Conservation (phyloP, 2,113 vertebrate species). For the Formicarius rufipectus region DNA sequence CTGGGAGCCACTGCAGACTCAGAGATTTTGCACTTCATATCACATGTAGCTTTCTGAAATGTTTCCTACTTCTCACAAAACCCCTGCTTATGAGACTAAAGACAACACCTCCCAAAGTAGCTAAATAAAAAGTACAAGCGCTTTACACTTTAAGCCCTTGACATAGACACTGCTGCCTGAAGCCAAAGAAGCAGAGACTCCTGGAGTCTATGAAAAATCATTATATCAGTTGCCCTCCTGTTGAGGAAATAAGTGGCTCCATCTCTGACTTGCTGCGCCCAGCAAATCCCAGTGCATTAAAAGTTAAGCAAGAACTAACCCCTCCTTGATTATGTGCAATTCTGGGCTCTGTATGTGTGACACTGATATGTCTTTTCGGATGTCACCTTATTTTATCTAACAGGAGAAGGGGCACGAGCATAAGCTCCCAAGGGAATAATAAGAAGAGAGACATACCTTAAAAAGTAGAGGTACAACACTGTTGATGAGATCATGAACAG, state of each 20-base stretch:
- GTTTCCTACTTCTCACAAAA: not conserved
- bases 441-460: constrained; percentile 79
- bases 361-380: not conserved
- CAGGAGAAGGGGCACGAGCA: not conserved
- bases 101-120: not conserved
- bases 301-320: not conserved
- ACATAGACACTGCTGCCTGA: not conserved
- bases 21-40: not conserved
- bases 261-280: not conserved
- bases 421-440: not conserved
- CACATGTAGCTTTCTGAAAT: not conserved
- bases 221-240: not conserved
- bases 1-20: not conserved
- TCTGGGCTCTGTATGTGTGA: not conserved
- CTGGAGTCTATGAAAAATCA: not conserved
- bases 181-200: not conserved
- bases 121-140: not conserved
- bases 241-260: not conserved
- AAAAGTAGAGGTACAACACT: constrained; percentile 81
- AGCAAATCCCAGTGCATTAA: not conserved
- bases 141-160: not conserved
- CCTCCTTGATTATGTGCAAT: not conserved
- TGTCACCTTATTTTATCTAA: not conserved
- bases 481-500: constrained; percentile 81
- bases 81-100: not conserved